phyloP scores from a whole-genome alignment of 2,888 invertebrate species.

The Gasteruption jaculator region DNA sequence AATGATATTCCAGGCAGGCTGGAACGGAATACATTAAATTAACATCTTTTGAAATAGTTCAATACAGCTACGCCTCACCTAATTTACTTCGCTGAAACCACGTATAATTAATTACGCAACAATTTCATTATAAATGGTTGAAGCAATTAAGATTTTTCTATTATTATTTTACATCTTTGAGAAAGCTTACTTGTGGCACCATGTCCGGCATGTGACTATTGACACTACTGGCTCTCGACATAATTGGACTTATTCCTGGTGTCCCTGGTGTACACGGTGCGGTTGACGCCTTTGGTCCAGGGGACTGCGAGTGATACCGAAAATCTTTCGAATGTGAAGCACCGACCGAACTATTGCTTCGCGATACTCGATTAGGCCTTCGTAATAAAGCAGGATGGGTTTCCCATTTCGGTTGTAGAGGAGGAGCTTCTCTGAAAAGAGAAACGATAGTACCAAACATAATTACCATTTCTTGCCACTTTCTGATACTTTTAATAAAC shows the following conservation, averaged over 20 bases:
- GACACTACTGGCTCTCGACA: constrained; percentile 43
- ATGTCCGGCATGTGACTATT: constrained; percentile 43
- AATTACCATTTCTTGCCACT: too few species aligned
- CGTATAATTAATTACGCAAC: not conserved
- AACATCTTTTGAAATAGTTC: not conserved
- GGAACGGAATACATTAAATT: constrained; percentile 30
- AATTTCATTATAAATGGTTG: too few species aligned
- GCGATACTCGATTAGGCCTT: constrained; percentile 41
- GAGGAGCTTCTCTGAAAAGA: constrained; percentile 34
- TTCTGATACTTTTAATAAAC: too few species aligned
- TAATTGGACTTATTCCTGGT: constrained; percentile 45
- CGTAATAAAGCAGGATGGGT: constrained; percentile 43
- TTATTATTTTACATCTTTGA: too few species aligned
- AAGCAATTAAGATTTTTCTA: not conserved
- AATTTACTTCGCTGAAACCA: constrained; percentile 2
- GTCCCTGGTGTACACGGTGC: constrained; percentile 47
- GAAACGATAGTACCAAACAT: not conserved
- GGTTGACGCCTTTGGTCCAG: constrained; percentile 41
- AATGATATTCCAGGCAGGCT: constrained; percentile 47
- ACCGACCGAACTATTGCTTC: constrained; percentile 46
- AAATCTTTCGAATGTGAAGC: constrained; percentile 44
- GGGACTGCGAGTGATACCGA: constrained; percentile 41
- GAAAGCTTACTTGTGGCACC: constrained; percentile 33
- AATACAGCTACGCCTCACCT: too few species aligned
- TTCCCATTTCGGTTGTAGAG: constrained; percentile 47